Evolutionary conservation across 2,113 vertebrate species (phyloP).

Genomic region (Herpetotheres cachinnans): DNA sequence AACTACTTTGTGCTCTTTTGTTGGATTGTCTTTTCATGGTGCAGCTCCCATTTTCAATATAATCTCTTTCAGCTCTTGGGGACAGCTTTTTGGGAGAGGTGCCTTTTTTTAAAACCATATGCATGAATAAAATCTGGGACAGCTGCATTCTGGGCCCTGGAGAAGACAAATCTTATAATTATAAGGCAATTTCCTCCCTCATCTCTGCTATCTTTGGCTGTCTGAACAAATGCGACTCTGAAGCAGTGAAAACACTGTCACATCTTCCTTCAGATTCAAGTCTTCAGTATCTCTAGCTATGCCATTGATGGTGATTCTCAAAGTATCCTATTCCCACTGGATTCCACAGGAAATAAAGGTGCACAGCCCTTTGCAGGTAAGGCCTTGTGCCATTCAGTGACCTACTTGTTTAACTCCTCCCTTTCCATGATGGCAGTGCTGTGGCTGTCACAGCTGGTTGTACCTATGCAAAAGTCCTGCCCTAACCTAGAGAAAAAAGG

Average conservation of each 20-base stretch:
- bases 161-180: background rate
- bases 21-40: background rate
- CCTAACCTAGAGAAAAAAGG: background rate
- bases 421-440: background rate
- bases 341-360: background rate
- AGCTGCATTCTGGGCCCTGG: background rate
- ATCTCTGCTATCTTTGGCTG: background rate
- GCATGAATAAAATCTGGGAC: background rate
- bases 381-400: background rate
- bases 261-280: background rate
- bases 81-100: background rate
- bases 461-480: background rate
- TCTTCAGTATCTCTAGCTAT: background rate
- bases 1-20: background rate
- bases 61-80: background rate
- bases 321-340: background rate
- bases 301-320: background rate
- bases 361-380: background rate
- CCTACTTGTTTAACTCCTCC: background rate
- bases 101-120: rapidly evolving
- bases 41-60: background rate
- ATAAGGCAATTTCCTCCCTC: background rate
- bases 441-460: background rate
- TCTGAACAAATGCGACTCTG: background rate
- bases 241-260: background rate